phyloP scores from a whole-genome alignment of 2,113 vertebrate genomes.

The Calcarius ornatus region DNA sequence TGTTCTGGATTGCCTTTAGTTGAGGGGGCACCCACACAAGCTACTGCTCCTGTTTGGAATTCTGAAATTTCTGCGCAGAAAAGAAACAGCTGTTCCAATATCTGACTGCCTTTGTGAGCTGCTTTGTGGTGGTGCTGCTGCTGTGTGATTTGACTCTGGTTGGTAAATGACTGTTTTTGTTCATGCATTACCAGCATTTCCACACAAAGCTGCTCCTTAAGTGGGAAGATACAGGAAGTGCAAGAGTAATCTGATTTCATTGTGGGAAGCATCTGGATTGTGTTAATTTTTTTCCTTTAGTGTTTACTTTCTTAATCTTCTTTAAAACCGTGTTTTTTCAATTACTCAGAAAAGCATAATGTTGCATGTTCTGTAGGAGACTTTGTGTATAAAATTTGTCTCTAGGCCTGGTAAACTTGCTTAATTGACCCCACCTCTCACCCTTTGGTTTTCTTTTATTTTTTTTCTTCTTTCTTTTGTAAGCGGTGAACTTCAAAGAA shows the following conservation, averaged over 20 bases:
- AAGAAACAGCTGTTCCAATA: neutral
- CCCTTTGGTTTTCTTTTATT: neutral
- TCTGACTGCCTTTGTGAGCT: neutral
- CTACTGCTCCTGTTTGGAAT: neutral
- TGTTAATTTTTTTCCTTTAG: neutral
- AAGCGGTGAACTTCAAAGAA: conserved; percentile 95
- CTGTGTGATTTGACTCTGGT: neutral
- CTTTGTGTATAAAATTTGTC: neutral
- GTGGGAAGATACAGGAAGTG: neutral
- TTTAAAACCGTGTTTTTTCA: neutral
- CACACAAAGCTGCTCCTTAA: neutral
- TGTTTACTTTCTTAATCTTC: neutral
- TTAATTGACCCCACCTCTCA: neutral
- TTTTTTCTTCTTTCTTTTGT: neutral
- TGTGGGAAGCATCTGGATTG: neutral
- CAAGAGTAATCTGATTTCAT: neutral
- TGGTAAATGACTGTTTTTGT: neutral
- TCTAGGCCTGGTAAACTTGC: neutral
- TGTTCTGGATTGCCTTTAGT: neutral
- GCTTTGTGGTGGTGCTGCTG: neutral
- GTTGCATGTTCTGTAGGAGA: neutral
- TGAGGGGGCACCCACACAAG: neutral
- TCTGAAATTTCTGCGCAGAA: neutral
- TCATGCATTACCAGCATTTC: neutral
- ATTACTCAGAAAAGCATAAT: neutral